Evolutionary conservation across 2,888 invertebrate species (phyloP).

Genomic region (Nezara viridula): DNA sequence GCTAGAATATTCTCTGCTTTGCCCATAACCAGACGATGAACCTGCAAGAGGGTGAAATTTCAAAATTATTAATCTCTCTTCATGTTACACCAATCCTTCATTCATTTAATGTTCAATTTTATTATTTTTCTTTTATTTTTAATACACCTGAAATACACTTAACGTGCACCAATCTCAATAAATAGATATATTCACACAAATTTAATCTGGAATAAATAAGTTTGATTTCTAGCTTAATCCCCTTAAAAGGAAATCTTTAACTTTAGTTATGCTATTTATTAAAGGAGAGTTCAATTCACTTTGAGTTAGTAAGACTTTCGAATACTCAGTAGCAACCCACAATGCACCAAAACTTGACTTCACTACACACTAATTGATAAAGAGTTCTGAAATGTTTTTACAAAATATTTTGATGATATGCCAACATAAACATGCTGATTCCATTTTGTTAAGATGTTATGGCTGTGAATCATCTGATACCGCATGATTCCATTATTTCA

Average conservation of each 20-base stretch:
- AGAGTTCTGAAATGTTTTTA: neutral
- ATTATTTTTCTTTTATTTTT: neutral
- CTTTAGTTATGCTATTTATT: neutral
- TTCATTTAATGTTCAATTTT: constrained; percentile 34
- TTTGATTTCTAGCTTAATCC: neutral
- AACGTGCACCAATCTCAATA: neutral
- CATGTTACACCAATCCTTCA: constrained; percentile 50
- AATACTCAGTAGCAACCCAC: neutral
- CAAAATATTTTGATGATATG: neutral
- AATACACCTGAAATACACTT: neutral
- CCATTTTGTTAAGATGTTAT: neutral
- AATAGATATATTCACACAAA: neutral
- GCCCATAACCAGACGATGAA: constrained; percentile 57
- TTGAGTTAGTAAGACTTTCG: neutral
- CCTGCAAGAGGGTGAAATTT: constrained; percentile 59
- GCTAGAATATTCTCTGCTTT: constrained; percentile 61
- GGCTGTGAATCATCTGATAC: neutral
- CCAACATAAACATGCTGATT: neutral
- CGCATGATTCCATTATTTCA: neutral
- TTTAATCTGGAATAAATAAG: neutral
- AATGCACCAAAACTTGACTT: neutral
- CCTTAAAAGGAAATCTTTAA: neutral
- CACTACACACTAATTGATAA: neutral
- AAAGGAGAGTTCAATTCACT: neutral
- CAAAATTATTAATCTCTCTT: constrained; percentile 52